Base-by-base conservation (phyloP, 1,140 invertebrate species). In the Papilio helenus region DNA sequence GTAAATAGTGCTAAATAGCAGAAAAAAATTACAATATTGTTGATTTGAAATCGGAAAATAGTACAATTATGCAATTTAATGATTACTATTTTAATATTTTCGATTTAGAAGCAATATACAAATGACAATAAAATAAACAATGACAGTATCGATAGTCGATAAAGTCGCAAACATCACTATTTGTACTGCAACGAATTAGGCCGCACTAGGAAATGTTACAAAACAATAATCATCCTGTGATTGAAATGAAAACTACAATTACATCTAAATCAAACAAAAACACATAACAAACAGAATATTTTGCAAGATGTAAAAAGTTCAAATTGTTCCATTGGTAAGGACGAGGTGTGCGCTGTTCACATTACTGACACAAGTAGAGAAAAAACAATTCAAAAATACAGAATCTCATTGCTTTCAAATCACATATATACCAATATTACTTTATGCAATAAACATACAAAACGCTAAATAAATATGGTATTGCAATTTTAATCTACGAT, bases 261-360 rank as follows among this genome's bases (percentile, higher is more conserved):
- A 34, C 26, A 55, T n/a, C n/a, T n/a, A n/a, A 26, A 16, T 12
- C 23, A 26, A 55, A 18, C 12, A 18, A 51, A 51, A 9, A 49
- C n/a, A 65, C 20, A 87, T 86, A 92, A 92, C 89, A 78, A 88
- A 87, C 86, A 90, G 87, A 92, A 90, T 90, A 90, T 90, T 90
- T 91, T 88, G 88, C 89, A 89, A 87, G 58, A 84, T 77, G 68
- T 42, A 51, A 4, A 1, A 20, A 55, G 51, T 20, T 55, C 8
- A 55, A 20, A 51, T 5, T 55, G 51, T 20, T 55, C 5, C 18
- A 55, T 55, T 55, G 7, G 8, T 9, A 7, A 68, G 26, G 14
- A 1, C 18, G 58, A 7, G 58, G 23, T 10, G 9, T 61, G 12
- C 61, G 26, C 61, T 14, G 4, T 29, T 16, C 61, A 16, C 23